Conservation (phyloP, 1,140 invertebrate species). For the Contarinia nasturtii region DNA sequence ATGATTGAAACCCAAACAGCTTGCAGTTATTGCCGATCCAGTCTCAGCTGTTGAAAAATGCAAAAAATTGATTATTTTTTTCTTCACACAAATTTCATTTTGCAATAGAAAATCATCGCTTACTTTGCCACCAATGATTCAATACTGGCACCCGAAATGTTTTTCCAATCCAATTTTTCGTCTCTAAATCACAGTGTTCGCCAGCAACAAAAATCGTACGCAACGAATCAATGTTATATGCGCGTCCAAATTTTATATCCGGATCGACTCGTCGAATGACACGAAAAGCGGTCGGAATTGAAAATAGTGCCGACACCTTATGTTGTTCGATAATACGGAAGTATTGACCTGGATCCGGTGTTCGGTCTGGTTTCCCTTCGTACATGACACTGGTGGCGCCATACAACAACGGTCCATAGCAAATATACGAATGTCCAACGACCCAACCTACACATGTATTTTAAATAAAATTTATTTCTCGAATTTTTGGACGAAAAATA, state of each 20-base stretch:
- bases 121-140: constrained; percentile 90
- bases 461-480: constrained; percentile 32
- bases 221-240: constrained; percentile 53
- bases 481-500: background rate
- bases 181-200: constrained; percentile 84
- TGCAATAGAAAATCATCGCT: too few relatives aligned
- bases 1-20: constrained; percentile 54
- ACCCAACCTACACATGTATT: constrained; percentile 48
- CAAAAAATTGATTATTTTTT: background rate
- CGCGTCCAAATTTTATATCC: constrained; percentile 36
- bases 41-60: constrained; percentile 43
- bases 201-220: constrained; percentile 74
- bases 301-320: constrained; percentile 65
- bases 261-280: constrained; percentile 64
- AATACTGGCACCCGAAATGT: constrained; percentile 66
- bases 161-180: constrained; percentile 67
- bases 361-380: constrained; percentile 87
- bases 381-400: constrained; percentile 75
- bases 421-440: constrained; percentile 85
- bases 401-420: constrained; percentile 69
- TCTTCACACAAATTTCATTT: too few relatives aligned
- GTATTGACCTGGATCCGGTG: constrained; percentile 77
- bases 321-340: constrained; percentile 80
- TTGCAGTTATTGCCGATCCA: constrained; percentile 71
- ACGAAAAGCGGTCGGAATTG: constrained; percentile 75